Conservation (phyloP, 1,140 invertebrate species). For the Adelges cooleyi region DNA sequence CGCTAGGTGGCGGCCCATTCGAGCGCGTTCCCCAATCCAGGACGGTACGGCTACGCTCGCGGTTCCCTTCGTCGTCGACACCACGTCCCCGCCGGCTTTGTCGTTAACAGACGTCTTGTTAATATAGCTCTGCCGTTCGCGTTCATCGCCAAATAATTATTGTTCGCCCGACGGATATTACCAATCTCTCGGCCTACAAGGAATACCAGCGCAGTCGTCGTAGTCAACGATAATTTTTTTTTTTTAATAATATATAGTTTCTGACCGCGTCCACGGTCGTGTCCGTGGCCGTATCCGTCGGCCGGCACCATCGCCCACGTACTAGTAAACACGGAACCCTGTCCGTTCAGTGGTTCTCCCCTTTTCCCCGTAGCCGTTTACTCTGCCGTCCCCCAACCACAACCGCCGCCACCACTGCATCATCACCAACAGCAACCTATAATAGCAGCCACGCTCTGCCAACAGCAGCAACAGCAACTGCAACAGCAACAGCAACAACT, state of each 20-base stretch:
- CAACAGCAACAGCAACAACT: neutral
- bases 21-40: conserved; percentile 16
- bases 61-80: neutral
- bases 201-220: too few relatives aligned
- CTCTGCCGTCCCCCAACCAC: neutral
- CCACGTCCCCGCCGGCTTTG: neutral
- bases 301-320: neutral
- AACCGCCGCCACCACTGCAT: neutral
- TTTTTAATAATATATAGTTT: too few relatives aligned
- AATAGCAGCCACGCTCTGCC: neutral
- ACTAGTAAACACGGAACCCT: conserved; percentile 24
- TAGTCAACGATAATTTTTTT: too few relatives aligned
- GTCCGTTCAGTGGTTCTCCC: conserved; percentile 22
- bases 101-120: neutral
- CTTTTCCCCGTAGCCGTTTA: conserved; percentile 27
- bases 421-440: neutral
- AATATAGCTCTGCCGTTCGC: too few relatives aligned
- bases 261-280: neutral
- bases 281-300: neutral
- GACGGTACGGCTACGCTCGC: conserved; percentile 18
- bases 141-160: too few relatives aligned
- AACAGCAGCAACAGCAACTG: neutral
- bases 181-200: too few relatives aligned
- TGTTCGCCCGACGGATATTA: too few relatives aligned
- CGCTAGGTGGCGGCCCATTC: conserved; percentile 20